A percentile compares a stretch with the other conserved stretches of the same genome.
These are phyloP conservation scores for Hesperia comma DNA, from an alignment of 2,888 invertebrate genomes.

Conservation along the genomic window DNA sequence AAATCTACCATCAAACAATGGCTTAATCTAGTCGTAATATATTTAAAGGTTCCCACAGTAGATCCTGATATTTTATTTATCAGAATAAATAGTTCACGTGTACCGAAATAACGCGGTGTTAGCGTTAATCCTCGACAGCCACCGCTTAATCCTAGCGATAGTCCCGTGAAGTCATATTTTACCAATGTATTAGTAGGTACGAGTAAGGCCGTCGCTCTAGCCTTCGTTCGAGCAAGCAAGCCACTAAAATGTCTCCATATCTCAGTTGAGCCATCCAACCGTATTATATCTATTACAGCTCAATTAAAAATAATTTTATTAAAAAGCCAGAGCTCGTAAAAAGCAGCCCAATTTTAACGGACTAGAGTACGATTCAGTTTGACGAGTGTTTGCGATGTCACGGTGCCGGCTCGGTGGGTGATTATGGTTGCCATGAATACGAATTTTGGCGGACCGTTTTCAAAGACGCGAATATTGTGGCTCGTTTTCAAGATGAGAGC, in stretches of 20 bases:
- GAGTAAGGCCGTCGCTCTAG: constrained; percentile 13
- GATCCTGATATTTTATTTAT: constrained; percentile 39
- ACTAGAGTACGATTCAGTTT: constrained; percentile 12
- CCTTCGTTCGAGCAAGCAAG: constrained; percentile 26
- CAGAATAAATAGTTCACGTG: constrained; percentile 61
- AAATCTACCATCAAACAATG: constrained; percentile 11
- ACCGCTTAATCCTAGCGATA: constrained; percentile 53
- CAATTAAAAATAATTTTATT: constrained; percentile 46
- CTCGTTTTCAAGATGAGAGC: background rate
- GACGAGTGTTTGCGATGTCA: constrained; percentile 18
- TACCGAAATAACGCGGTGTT: constrained; percentile 41
- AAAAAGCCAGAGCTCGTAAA: constrained; percentile 21
- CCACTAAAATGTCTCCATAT: constrained; percentile 41
- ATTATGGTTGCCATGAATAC: constrained; percentile 38
- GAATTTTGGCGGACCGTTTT: constrained; percentile 16
- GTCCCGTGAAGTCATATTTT: constrained; percentile 44
- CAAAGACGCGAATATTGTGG: constrained; percentile 15
- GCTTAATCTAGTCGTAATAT: constrained; percentile 22
- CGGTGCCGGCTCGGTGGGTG: constrained; percentile 24
- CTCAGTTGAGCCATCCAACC: constrained; percentile 39
- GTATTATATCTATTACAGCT: constrained; percentile 43
- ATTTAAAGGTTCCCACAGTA: constrained; percentile 28
- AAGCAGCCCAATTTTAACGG: background rate
- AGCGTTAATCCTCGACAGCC: constrained; percentile 53
- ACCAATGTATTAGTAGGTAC: constrained; percentile 38